phyloP scores from a whole-genome alignment of 1,140 invertebrate genomes.

The Teleopsis dalmanni region DNA sequence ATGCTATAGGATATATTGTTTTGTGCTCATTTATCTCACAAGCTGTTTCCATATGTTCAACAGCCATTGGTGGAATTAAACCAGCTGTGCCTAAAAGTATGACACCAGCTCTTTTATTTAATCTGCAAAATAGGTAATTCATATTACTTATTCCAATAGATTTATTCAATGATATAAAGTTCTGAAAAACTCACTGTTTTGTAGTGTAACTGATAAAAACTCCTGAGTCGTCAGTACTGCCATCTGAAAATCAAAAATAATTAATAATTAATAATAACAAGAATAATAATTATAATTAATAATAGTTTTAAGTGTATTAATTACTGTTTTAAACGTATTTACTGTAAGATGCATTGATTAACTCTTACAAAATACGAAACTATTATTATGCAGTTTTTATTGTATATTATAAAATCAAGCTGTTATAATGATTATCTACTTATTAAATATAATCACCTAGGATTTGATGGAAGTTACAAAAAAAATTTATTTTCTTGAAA shows the following conservation, averaged over 20 bases:
- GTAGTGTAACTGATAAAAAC: conserved; percentile 72
- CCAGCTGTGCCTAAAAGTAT: conserved; percentile 78
- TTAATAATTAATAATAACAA: too few relatives aligned
- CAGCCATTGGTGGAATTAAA: conserved; percentile 57
- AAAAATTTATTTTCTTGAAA: too few relatives aligned
- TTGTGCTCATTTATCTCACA: conserved; percentile 76
- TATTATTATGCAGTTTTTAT: too few relatives aligned
- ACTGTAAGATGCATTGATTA: conserved; percentile 5
- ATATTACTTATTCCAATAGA: too few relatives aligned
- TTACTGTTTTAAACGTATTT: neutral
- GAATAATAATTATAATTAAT: neutral
- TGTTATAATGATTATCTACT: too few relatives aligned
- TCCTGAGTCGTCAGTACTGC: conserved; percentile 71
- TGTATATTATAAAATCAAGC: too few relatives aligned
- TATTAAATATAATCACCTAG: too few relatives aligned
- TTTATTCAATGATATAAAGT: too few relatives aligned
- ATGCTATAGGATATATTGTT: conserved; percentile 88
- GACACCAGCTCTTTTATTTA: conserved; percentile 79
- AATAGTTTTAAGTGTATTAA: neutral
- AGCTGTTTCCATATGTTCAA: conserved; percentile 81
- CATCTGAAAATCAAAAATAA: conserved; percentile 60
- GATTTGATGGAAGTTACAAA: too few relatives aligned
- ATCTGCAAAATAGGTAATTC: conserved; percentile 36
- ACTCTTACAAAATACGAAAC: too few relatives aligned
- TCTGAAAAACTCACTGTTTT: conserved; percentile 56